Evolutionary conservation across 2,113 vertebrate genomes (phyloP).

Genomic region (Brachyhypopomus occidentalis): DNA sequence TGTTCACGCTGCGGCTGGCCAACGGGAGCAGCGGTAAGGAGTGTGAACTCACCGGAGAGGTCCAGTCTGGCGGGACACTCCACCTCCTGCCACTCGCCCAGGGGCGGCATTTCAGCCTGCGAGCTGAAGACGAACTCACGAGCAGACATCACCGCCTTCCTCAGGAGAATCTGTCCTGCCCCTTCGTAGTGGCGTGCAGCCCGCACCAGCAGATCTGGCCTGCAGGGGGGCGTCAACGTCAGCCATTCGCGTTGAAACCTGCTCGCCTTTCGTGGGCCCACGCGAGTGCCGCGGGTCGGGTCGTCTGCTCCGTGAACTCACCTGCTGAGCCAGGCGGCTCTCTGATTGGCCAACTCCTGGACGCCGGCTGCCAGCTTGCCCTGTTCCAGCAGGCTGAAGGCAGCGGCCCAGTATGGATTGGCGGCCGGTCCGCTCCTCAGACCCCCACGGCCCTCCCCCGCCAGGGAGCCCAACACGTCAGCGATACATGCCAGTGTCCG

Average conservation of each 20-base stretch:
- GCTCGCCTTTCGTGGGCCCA: no score
- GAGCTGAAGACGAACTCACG: constrained; percentile 77
- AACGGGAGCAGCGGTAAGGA: not conserved
- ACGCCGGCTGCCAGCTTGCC: constrained; percentile 78
- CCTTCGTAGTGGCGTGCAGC: constrained; percentile 93
- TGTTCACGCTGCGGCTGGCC: not conserved
- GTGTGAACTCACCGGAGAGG: constrained; percentile 80
- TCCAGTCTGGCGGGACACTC: constrained; percentile 89
- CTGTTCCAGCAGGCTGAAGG: constrained; percentile 78
- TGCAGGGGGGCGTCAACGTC: constrained; percentile 56
- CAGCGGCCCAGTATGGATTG: constrained; percentile 83
- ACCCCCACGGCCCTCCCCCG: constrained; percentile 78
- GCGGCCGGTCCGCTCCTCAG: constrained; percentile 90
- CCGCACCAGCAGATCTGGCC: constrained; percentile 85
- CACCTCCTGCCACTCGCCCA: constrained; percentile 83
- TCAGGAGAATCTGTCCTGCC: constrained; percentile 87
- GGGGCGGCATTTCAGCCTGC: constrained; percentile 67
- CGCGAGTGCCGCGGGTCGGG: not conserved
- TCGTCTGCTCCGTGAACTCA: constrained; percentile 53
- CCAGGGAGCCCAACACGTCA: constrained; percentile 89
- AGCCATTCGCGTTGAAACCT: not conserved
- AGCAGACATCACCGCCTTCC: constrained; percentile 88
- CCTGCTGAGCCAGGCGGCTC: constrained; percentile 87
- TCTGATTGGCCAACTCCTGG: constrained; percentile 76
- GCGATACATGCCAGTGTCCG: constrained; percentile 88